These are phyloP conservation scores for Latrodectus hesperus DNA, from an alignment of 2,888 invertebrate species.

Conservation along the genomic window DNA sequence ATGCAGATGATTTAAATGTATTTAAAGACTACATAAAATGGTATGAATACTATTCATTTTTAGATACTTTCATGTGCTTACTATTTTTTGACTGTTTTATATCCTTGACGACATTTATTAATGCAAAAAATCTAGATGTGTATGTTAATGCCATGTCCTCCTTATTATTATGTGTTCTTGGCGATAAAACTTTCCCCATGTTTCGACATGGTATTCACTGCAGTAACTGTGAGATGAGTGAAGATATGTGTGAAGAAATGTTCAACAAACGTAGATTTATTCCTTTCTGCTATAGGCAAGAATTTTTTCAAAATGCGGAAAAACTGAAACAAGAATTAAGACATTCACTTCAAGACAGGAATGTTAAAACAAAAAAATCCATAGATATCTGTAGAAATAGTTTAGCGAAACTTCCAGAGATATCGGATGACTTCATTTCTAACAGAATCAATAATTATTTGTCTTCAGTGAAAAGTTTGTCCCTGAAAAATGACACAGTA, in stretches of 20 bases:
- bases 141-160: neutral
- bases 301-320: neutral
- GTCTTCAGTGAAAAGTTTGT: neutral
- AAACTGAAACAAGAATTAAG: neutral
- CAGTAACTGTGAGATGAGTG: neutral
- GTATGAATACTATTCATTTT: neutral
- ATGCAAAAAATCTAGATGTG: neutral
- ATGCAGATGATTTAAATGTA: neutral
- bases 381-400: neutral
- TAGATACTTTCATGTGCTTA: neutral
- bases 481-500: neutral
- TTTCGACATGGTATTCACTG: neutral
- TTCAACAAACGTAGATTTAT: neutral
- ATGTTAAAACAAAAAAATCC: neutral
- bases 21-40: neutral
- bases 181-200: neutral
- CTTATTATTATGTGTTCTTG: neutral
- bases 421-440: neutral
- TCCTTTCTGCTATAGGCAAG: neutral
- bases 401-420: neutral
- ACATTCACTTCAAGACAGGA: neutral
- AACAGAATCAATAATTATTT: neutral
- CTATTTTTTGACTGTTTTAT: neutral
- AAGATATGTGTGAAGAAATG: neutral
- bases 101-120: neutral